These are phyloP conservation scores for Chloebia gouldiae DNA, from an alignment of 2,113 vertebrate species.

Conservation along the genomic window DNA sequence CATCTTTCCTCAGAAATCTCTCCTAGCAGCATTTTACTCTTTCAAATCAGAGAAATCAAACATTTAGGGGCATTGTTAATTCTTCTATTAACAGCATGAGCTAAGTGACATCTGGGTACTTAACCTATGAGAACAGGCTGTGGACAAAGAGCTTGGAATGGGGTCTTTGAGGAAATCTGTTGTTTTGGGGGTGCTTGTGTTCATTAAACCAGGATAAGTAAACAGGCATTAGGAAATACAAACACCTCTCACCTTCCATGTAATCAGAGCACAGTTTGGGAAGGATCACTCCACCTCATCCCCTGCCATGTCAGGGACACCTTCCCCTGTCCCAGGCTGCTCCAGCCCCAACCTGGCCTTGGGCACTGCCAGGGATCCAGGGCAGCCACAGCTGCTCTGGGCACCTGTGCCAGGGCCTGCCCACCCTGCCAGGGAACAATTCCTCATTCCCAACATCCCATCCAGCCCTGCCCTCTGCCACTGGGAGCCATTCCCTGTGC, in stretches of 20 bases:
- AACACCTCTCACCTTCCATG: neutral
- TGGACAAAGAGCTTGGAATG: neutral
- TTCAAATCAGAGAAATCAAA: neutral
- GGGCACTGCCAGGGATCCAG: neutral
- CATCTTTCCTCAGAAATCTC: neutral
- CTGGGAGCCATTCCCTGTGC: neutral
- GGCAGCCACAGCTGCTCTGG: neutral
- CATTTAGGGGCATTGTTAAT: neutral
- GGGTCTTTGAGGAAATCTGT: rapidly evolving
- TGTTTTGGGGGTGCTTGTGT: neutral
- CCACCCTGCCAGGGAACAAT: neutral
- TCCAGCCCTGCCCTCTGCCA: neutral
- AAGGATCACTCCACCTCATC: rapidly evolving
- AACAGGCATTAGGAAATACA: neutral
- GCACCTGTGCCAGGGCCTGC: neutral
- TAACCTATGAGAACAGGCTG: rapidly evolving
- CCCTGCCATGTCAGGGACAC: neutral
- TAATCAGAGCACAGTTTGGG: neutral
- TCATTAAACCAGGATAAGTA: neutral
- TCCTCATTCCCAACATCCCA: neutral
- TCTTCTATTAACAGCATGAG: neutral
- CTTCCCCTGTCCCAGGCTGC: neutral
- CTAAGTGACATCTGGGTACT: neutral
- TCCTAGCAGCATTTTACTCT: neutral
- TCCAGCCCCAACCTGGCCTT: neutral